Conservation (phyloP, 2,797 vertebrate species). For the Fratercula arctica region DNA sequence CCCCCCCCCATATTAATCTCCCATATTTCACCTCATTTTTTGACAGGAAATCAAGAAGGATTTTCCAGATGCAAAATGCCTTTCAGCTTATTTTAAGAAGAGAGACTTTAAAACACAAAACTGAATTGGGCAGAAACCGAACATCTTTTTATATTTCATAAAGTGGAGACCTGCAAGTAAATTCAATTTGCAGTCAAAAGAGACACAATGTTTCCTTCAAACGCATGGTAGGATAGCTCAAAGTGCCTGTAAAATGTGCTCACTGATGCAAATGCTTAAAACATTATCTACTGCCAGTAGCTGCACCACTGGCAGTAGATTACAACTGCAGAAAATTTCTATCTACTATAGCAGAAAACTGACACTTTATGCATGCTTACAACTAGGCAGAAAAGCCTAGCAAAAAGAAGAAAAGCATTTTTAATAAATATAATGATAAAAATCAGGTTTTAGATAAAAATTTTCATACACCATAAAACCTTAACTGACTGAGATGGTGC, state of each 20-base stretch:
- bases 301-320: slow-evolving; percentile 62
- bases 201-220: slow-evolving; percentile 48
- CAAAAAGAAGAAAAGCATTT: not conserved
- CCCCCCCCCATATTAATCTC: not conserved
- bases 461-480: not conserved
- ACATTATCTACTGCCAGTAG: slow-evolving; percentile 64
- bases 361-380: slow-evolving; percentile 37
- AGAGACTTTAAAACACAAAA: not conserved
- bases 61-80: not conserved
- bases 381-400: slow-evolving; percentile 22
- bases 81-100: not conserved
- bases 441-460: not conserved
- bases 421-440: not conserved
- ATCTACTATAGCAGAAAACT: slow-evolving; percentile 68
- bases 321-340: slow-evolving; percentile 61
- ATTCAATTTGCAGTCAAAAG: slow-evolving; percentile 46
- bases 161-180: slow-evolving; percentile 43
- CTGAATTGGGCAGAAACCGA: not conserved
- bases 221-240: slow-evolving; percentile 52
- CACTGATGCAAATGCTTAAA: slow-evolving; percentile 64
- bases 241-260: slow-evolving; percentile 66
- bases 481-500: not conserved
- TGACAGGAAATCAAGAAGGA: not conserved
- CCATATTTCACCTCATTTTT: not conserved
- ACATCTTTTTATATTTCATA: slow-evolving; percentile 25